phyloP scores from a whole-genome alignment of 2,113 vertebrate species.

The Uria aalge region DNA sequence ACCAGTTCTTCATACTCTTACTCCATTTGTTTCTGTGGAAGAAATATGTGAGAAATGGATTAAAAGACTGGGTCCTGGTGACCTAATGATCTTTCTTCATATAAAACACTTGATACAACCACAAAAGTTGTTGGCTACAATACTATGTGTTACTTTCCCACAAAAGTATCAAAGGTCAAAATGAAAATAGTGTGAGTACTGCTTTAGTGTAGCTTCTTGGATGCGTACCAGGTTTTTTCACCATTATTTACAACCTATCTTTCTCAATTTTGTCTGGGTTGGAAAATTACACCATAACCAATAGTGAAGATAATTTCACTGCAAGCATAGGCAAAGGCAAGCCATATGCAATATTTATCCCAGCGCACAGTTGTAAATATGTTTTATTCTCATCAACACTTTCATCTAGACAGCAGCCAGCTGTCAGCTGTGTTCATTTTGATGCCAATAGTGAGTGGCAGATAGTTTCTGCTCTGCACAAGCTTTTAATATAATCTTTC shows the following conservation, averaged over 20 bases:
- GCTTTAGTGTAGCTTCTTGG: neutral
- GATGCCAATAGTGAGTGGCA: neutral
- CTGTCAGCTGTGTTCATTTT: neutral
- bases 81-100: neutral
- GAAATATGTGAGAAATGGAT: neutral
- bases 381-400: neutral
- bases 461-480: neutral
- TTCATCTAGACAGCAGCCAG: neutral
- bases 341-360: neutral
- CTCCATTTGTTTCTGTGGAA: neutral
- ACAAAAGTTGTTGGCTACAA: neutral
- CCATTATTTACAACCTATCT: neutral
- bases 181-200: neutral
- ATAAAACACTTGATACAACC: neutral
- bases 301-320: neutral
- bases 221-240: neutral
- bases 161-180: neutral
- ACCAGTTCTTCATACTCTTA: neutral
- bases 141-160: neutral
- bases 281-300: neutral
- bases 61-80: neutral
- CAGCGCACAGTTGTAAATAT: neutral
- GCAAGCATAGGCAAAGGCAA: neutral
- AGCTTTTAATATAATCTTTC: neutral
- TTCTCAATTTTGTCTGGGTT: neutral